Evolutionary conservation across 2,797 vertebrate species (phyloP), one percentile per base, ranked within the genome.

Genomic region (Oreochromis grahami): DNA sequence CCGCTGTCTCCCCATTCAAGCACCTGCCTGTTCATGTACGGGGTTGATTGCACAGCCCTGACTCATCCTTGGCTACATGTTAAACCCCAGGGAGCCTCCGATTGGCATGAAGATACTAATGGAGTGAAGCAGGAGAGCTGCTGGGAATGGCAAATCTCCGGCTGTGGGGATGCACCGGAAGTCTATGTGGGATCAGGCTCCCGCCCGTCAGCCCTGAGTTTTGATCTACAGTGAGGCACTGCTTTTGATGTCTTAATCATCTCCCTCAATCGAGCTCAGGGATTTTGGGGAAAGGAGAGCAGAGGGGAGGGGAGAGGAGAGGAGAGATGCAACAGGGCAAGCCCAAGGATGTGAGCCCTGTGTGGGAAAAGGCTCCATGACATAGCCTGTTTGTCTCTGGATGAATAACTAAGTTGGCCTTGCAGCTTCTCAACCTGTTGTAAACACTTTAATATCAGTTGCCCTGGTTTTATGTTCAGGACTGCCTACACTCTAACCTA

Each of bases 221-320:
- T 95, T 95, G 93, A 96, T 95, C 95, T 95, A 94, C 94, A 89
- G 90, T 81, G 93, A 91, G 90, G 92, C 93, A 87, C 82, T 80
- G 93, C 94, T 94, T 96, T 95, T 96, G 94, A 96, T 95, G 95
- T 96, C 95, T 96, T 96, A 95, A 96, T 96, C 94, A 95, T 93
- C 93, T 92, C 91, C 86, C 91, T 93, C 94, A 85, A 95, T 95
- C 93, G 87, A 94, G 93, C 94, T 91, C 87, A 86, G 94, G 92
- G 95, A 95, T 92, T 88, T 90, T 89, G 88, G 88, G 86, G 89
- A 87, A 85, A 85, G 85, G 58, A 76, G 88, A 84, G 60, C 77
- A 83, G 78, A 87, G 79, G 78, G 85, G 86, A 87, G 80, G 77
- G 85, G 86, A 79, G 68, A 50, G 52, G 26, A 84, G 78, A 38